A percentile compares a stretch with the other conserved stretches of the same genome.
Conservation (phyloP, 2,113 vertebrate genomes). For the Chaetodon trifascialis region DNA sequence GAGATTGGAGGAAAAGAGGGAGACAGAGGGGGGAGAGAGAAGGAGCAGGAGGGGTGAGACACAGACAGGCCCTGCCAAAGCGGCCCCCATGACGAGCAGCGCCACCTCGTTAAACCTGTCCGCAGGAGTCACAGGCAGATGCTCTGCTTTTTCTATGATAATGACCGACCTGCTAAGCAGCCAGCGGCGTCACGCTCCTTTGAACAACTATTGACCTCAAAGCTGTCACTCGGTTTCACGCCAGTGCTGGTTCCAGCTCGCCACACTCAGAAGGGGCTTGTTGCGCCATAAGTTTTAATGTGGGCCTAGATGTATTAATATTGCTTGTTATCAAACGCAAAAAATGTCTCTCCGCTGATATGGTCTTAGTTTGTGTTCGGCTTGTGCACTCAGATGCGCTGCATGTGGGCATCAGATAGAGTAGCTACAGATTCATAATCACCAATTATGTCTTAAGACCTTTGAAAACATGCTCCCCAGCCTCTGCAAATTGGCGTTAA, state of each 20-base stretch:
- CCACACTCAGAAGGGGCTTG: conserved; percentile 42
- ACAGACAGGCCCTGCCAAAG: conserved; percentile 61
- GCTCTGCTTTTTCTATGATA: conserved; percentile 73
- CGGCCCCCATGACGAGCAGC: conserved; percentile 56
- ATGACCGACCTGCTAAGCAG: conserved; percentile 69
- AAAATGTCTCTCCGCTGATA: conserved; percentile 14
- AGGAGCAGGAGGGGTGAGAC: conserved; percentile 29
- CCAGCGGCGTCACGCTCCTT: conserved; percentile 66
- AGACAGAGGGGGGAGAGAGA: background rate
- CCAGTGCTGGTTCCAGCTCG: conserved; percentile 49
- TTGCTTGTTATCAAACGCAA: conserved; percentile 19
- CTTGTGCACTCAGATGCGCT: background rate
- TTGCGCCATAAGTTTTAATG: conserved; percentile 41
- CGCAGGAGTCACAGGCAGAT: conserved; percentile 71
- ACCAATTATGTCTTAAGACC: conserved; percentile 63
- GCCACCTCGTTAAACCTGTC: conserved; percentile 77
- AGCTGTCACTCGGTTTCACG: conserved; percentile 58
- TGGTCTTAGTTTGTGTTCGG: background rate
- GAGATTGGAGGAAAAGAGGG: conserved; percentile 6
- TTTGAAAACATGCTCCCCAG: conserved; percentile 56
- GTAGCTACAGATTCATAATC: conserved; percentile 34
- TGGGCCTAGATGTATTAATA: conserved; percentile 25
- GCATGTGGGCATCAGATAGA: conserved; percentile 48
- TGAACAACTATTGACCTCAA: conserved; percentile 72
- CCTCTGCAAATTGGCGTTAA: conserved; percentile 68